Evolutionary conservation across 2,888 invertebrate genomes (phyloP), one percentile per base, ranked within the genome.

Genomic region (Nephrotoma appendiculata): DNA sequence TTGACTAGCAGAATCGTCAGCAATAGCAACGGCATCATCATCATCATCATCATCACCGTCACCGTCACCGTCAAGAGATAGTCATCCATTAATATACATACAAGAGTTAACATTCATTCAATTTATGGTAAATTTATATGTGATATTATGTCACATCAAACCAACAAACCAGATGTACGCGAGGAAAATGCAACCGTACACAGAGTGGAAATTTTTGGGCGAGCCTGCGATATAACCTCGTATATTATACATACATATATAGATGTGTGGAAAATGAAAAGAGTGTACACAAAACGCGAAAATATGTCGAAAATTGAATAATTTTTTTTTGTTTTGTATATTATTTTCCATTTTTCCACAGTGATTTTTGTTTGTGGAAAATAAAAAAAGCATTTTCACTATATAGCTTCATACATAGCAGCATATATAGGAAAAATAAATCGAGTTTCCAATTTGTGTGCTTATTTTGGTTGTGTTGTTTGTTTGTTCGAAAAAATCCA

Each of bases 251-350:
- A n/a, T n/a, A n/a, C n/a, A n/a, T n/a, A n/a, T n/a, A n/a, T 48
- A 48, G n/a, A 48, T 31, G 57, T 57, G 57, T 57, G 19, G 7
- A 15, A 31, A 31, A 31, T 31, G 31, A 31, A 31, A 19, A 57
- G 7, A 57, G 57, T 15, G 57, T 71, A 31, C 9, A 71, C 15
- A 41, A 83, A 83, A 83, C 84, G 84, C 84, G 43, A 84, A 84
- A 84, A 84, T 84, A 84, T 84, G 84, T 84, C 84, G 84, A 84
- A 84, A 84, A 84, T 84, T 84, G 84, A 84, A 84, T 84, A 42
- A n/a, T n/a, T n/a, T n/a, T 84, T 84, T 83, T 42, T 83, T 83
- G 12, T 83, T 48, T 41, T 41, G 83, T 11, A n/a, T 83, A 83
- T 83, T 31, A 19, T 71, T 31, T 31, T 31, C 15, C 84, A 84